Percentiles rank a stretch among this genome's conserved stretches.
Conservation (phyloP, 2,797 vertebrate genomes). For the Crypturellus tataupa region DNA sequence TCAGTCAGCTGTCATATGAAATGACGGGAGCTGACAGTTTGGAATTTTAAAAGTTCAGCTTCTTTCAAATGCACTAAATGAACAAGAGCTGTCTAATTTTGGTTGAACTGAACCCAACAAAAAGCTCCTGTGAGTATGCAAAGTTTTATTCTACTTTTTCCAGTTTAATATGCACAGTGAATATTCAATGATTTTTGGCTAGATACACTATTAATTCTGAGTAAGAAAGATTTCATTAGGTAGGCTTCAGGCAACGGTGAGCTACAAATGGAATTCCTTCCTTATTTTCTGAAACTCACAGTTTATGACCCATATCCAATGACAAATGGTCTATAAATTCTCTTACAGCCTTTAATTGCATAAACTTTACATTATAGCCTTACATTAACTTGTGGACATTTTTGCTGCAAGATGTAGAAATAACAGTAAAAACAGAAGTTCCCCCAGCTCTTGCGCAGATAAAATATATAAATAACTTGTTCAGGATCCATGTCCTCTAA, state of each 20-base stretch:
- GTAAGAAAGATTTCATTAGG: slow-evolving; percentile 82
- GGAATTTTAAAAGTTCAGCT: slow-evolving; percentile 81
- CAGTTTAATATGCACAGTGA: slow-evolving; percentile 74
- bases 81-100: slow-evolving; percentile 80
- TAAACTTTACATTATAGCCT: slow-evolving; percentile 79
- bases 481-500: not conserved
- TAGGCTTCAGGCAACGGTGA: slow-evolving; percentile 82
- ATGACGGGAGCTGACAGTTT: slow-evolving; percentile 77
- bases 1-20: slow-evolving; percentile 80
- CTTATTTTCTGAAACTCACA: slow-evolving; percentile 82
- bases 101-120: slow-evolving; percentile 75
- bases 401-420: slow-evolving; percentile 65
- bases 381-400: slow-evolving; percentile 70
- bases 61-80: slow-evolving; percentile 80
- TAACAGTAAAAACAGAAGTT: slow-evolving; percentile 18
- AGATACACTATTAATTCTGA: slow-evolving; percentile 80
- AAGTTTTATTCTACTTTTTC: slow-evolving; percentile 78
- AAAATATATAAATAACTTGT: slow-evolving; percentile 20
- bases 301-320: slow-evolving; percentile 81
- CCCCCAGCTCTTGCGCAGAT: slow-evolving; percentile 16
- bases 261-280: slow-evolving; percentile 81
- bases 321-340: slow-evolving; percentile 81
- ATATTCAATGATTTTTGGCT: slow-evolving; percentile 78
- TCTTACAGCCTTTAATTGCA: slow-evolving; percentile 80
- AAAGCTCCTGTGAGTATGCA: slow-evolving; percentile 72